Conservation (phyloP, 2,113 vertebrate genomes). For the Salvator merianae region DNA sequence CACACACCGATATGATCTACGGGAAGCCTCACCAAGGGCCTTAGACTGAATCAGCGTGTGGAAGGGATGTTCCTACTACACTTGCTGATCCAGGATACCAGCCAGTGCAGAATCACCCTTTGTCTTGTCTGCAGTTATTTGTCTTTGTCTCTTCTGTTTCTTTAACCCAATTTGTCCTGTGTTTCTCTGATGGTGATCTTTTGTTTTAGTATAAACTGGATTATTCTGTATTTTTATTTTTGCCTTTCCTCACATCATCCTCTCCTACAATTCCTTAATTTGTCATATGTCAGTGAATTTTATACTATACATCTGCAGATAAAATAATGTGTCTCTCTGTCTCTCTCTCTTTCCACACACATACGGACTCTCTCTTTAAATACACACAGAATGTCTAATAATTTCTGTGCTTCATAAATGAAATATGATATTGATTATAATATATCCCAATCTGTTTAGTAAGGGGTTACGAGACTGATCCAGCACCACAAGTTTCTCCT, state of each 20-base stretch:
- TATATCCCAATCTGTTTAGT: background rate
- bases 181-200: background rate
- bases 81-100: too few relatives aligned
- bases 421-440: conserved; percentile 7
- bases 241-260: background rate
- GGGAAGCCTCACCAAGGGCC: too few relatives aligned
- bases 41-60: too few relatives aligned
- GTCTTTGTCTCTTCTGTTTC: background rate
- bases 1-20: too few relatives aligned
- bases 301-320: background rate
- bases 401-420: conserved; percentile 3
- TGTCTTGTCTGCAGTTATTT: background rate
- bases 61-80: too few relatives aligned
- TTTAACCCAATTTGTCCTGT: background rate
- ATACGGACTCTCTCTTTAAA: too few relatives aligned
- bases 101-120: background rate
- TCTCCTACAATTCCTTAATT: background rate
- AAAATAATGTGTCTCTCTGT: background rate
- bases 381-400: background rate
- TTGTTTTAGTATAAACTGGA: background rate
- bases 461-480: background rate
- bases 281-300: background rate
- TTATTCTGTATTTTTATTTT: background rate
- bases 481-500: background rate
- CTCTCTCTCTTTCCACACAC: too few relatives aligned